phyloP scores from a whole-genome alignment of 2,888 invertebrate genomes.

The Exocentrus adspersus region DNA sequence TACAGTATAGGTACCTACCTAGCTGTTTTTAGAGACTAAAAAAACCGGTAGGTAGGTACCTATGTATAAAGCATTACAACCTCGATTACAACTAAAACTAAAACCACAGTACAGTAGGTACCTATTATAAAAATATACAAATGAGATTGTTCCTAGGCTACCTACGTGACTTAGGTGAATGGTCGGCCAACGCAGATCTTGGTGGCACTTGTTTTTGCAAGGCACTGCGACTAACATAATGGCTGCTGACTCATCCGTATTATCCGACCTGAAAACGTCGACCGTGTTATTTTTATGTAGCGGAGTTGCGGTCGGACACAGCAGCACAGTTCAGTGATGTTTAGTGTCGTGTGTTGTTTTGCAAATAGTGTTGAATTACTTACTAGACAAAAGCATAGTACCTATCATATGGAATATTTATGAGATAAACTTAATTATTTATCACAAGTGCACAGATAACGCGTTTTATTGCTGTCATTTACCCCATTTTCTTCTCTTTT shows the following conservation, averaged over 20 bases:
- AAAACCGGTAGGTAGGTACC: neutral
- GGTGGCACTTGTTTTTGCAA: conserved; percentile 54
- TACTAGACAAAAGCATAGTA: conserved; percentile 27
- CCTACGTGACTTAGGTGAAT: conserved; percentile 55
- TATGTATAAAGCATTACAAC: neutral
- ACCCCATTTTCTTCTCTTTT: conserved; percentile 5
- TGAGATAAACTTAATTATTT: conserved; percentile 27
- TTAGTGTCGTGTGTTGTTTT: conserved; percentile 19
- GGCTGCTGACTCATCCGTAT: conserved; percentile 62
- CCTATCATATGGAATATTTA: conserved; percentile 31
- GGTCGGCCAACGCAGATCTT: conserved; percentile 44
- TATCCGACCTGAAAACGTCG: conserved; percentile 57
- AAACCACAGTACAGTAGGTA: neutral
- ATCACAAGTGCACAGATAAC: conserved; percentile 16
- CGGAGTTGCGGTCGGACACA: neutral
- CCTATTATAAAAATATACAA: conserved; percentile 33
- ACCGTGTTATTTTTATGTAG: conserved; percentile 43
- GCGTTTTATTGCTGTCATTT: conserved; percentile 17
- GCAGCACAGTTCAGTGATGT: no score
- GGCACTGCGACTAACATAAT: conserved; percentile 49
- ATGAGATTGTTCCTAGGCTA: conserved; percentile 46
- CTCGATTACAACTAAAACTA: neutral
- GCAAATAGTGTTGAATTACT: conserved; percentile 7
- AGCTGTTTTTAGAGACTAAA: neutral
- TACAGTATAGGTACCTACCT: neutral